Evolutionary conservation across 2,113 vertebrate species (phyloP), one percentile per base, ranked within the genome.

Genomic region (Phycodurus eques): DNA sequence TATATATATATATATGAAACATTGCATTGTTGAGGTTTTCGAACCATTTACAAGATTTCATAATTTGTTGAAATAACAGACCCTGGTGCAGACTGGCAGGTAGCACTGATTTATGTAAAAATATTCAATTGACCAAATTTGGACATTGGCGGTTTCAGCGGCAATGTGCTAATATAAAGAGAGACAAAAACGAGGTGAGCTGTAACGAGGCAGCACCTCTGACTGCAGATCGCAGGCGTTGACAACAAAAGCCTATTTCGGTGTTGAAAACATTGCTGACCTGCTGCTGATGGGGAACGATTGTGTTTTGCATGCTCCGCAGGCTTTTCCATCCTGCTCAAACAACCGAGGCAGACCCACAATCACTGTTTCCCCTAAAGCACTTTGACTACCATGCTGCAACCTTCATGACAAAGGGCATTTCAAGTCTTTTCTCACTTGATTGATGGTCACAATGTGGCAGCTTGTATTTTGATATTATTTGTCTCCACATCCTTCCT

Each of bases 241-340:
- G 64, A 72, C 75, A 73, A 74, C 75, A 83, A 82, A 81, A 74
- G 39, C 68, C 76, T 83, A 84, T 87, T 88, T 87, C 69, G 35
- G 68, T 83, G 79, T 71, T 71, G 63, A 75, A 62, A 85, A 91
- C 90, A 79, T 77, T 83, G 88, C 86, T 91, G 82, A 81, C 75
- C 85, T 61, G 82, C 51, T 87, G 90, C 90, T 88, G 89, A 84
- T 70, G 69, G 80, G 69, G 78, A 72, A 79, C 49, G 88, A 91
- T 91, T 88, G 85, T 89, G 90, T 92, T 92, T 89, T 90, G 86
- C 87, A 79, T 75, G 79, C 85, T 88, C 85, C 85, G 83, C 88
- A 88, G 79, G 75, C 80, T 65, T 31, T 62, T 75, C 69, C 72
- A 74, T 79, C 62, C 71, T 68, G 74, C 79, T 78, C 74, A 0